These are phyloP conservation scores for Melanotaenia pygmaea DNA, from an alignment of 2,797 vertebrate genomes.

Conservation along the genomic window DNA sequence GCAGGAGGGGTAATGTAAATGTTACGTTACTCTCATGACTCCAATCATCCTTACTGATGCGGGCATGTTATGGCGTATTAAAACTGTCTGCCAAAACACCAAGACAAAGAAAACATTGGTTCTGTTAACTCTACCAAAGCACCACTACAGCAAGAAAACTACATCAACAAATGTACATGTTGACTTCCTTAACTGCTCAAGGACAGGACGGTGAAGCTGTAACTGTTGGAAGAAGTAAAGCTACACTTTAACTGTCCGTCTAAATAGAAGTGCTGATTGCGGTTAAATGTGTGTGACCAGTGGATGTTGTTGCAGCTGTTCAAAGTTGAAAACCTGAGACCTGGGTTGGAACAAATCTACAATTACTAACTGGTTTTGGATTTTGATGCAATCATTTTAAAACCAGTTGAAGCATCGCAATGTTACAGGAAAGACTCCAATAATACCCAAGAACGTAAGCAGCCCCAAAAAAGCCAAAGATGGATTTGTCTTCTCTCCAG, in stretches of 20 bases:
- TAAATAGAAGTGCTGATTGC: neutral
- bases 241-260: neutral
- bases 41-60: neutral
- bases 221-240: neutral
- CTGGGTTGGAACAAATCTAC: neutral
- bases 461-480: neutral
- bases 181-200: neutral
- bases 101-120: neutral
- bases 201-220: neutral
- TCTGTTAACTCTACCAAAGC: neutral
- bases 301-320: neutral
- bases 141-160: neutral
- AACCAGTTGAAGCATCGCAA: neutral
- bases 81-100: neutral
- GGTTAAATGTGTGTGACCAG: neutral
- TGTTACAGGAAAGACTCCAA: neutral
- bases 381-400: neutral
- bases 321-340: conserved; percentile 1
- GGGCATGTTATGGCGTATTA: neutral
- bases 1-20: neutral
- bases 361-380: neutral
- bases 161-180: no score
- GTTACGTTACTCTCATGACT: neutral
- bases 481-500: neutral
- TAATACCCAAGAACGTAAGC: neutral